phyloP scores from a whole-genome alignment of 2,797 vertebrate genomes.

The Loris lydekkerianus region DNA sequence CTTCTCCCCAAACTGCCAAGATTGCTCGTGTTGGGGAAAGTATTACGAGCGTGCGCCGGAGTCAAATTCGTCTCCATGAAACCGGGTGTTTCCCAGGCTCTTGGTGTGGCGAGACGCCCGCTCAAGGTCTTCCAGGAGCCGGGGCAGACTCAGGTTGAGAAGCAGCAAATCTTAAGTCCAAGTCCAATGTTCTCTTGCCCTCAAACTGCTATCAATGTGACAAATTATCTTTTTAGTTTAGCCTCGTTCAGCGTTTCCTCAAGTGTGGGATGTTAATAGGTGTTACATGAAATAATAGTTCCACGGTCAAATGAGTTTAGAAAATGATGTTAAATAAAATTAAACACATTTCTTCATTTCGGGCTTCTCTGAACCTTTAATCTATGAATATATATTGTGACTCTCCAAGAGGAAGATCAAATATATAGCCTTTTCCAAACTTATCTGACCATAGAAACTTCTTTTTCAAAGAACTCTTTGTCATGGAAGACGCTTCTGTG shows the following conservation, averaged over 20 bases:
- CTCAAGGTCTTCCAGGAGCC: slow-evolving; percentile 50
- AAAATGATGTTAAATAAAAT: slow-evolving; percentile 83
- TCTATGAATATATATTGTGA: slow-evolving; percentile 77
- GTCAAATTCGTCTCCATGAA: background rate
- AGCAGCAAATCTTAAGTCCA: slow-evolving; percentile 73
- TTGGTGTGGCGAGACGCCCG: background rate
- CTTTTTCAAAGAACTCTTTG: slow-evolving; percentile 32
- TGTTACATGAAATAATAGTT: slow-evolving; percentile 84
- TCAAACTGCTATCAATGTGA: slow-evolving; percentile 80
- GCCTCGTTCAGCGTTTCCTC: slow-evolving; percentile 84
- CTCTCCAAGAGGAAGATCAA: slow-evolving; percentile 67
- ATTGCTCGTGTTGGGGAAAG: slow-evolving; percentile 35
- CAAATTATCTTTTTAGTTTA: slow-evolving; percentile 83
- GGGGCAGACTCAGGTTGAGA: slow-evolving; percentile 40
- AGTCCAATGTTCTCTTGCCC: slow-evolving; percentile 70
- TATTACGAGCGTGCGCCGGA: background rate
- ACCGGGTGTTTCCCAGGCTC: background rate
- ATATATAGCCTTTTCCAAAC: slow-evolving; percentile 65
- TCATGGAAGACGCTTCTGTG: slow-evolving; percentile 30
- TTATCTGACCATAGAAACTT: slow-evolving; percentile 63
- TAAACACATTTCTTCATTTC: slow-evolving; percentile 84
- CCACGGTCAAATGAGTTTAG: slow-evolving; percentile 82
- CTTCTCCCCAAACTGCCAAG: slow-evolving; percentile 65
- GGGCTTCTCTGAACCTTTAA: slow-evolving; percentile 81
- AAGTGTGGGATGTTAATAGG: slow-evolving; percentile 84